Percentiles rank a stretch among this genome's conserved stretches.
These are phyloP conservation scores for Oreochromis aureus DNA, from an alignment of 2,113 vertebrate genomes.

Conservation along the genomic window DNA sequence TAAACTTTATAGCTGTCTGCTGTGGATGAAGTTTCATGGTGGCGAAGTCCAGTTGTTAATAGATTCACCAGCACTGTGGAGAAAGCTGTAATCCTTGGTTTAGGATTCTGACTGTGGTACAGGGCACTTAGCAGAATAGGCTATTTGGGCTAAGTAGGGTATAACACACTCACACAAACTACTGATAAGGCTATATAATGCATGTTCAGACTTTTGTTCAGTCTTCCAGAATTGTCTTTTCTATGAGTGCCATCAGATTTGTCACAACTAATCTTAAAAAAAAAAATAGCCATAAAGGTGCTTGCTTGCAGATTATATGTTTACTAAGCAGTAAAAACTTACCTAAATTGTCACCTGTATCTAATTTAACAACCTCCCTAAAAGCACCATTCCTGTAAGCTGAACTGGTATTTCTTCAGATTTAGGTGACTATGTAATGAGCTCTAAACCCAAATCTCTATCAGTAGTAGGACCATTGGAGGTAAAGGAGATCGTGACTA, in stretches of 20 bases:
- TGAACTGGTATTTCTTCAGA: neutral
- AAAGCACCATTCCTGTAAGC: neutral
- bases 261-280: neutral
- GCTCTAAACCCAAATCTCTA: neutral
- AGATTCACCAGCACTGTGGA: neutral
- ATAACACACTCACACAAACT: no score
- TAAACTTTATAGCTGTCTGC: neutral
- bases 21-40: neutral
- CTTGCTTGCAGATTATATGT: neutral
- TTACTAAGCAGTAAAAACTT: neutral
- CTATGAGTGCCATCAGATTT: neutral
- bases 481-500: neutral
- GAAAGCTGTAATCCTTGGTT: neutral
- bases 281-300: neutral
- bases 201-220: neutral
- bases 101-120: no score
- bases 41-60: neutral
- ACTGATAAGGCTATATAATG: neutral
- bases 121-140: no score
- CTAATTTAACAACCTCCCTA: neutral
- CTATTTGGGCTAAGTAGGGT: no score
- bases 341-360: neutral
- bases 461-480: neutral
- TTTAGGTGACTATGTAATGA: neutral
- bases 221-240: neutral